These are phyloP conservation scores for Arion vulgaris DNA, from an alignment of 1,140 invertebrate genomes.

Conservation along the genomic window DNA sequence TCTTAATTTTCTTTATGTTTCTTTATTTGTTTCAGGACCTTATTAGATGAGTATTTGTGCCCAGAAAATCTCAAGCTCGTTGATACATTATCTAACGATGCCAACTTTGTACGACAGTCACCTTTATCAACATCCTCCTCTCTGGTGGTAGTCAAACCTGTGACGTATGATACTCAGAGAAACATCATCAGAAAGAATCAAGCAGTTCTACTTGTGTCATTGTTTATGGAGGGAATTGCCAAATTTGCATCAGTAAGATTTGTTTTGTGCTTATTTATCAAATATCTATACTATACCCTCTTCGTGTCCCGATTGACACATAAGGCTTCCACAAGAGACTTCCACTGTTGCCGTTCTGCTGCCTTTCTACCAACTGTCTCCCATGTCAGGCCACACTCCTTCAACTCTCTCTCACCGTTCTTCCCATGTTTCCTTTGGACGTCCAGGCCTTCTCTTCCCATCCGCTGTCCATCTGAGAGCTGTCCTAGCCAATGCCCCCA, in stretches of 20 bases:
- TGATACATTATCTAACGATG: neutral
- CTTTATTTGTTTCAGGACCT: constrained; percentile 10
- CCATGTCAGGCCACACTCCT: no score
- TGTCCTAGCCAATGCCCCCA: no score
- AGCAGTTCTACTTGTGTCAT: neutral
- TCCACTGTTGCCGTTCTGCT: no score
- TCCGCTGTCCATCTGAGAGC: no score
- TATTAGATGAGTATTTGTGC: constrained; percentile 24
- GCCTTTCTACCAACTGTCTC: no score
- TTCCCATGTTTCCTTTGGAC: no score
- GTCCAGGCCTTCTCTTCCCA: no score
- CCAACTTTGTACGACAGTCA: neutral
- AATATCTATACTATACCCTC: neutral
- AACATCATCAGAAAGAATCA: neutral
- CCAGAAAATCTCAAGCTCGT: neutral
- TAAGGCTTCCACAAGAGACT: no score
- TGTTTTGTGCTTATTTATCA: neutral
- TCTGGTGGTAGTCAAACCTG: neutral
- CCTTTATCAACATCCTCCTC: neutral
- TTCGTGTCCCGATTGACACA: no score
- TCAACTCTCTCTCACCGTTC: no score
- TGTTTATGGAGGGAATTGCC: constrained; percentile 1
- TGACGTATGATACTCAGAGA: neutral
- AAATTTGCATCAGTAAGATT: constrained; percentile 13
- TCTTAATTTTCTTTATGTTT: neutral